Evolutionary conservation across 2,797 vertebrate species (phyloP).

Genomic region (Notoglanidium macrostoma): DNA sequence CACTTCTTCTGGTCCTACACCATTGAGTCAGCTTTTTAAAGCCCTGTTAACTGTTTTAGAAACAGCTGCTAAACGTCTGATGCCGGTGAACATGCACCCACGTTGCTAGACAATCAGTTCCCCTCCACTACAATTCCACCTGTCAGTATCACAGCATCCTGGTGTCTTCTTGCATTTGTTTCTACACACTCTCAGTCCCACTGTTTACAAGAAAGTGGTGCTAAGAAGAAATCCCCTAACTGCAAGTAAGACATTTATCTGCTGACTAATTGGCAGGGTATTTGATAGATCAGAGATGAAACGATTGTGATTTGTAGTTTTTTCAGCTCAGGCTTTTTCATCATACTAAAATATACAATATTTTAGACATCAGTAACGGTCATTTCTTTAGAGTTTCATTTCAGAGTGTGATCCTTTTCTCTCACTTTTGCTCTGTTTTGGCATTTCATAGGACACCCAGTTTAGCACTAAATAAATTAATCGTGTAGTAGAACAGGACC

Average conservation of each 20-base stretch:
- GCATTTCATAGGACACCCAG: not conserved
- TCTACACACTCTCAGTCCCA: not conserved
- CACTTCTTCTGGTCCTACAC: not conserved
- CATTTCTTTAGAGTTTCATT: not conserved
- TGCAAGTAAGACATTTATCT: conserved; percentile 24
- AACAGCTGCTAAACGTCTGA: not conserved
- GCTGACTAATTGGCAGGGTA: conserved; percentile 25
- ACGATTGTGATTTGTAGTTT: conserved; percentile 9
- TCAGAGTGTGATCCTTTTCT: too few species aligned
- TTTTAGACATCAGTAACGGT: not conserved
- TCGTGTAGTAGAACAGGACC: not conserved
- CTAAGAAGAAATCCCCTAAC: conserved; percentile 12
- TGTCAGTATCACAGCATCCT: conserved; percentile 30
- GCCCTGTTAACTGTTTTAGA: not conserved
- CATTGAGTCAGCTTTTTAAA: not conserved
- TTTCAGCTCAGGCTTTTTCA: not conserved
- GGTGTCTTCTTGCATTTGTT: conserved; percentile 11
- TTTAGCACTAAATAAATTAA: not conserved
- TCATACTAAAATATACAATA: not conserved
- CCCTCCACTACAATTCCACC: conserved; percentile 37
- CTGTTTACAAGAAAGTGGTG: not conserved
- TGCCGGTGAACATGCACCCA: conserved; percentile 1
- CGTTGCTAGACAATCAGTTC: conserved; percentile 21
- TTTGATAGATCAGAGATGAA: conserved; percentile 21
- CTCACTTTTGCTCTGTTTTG: not conserved